These are phyloP conservation scores for Drosophila miranda DNA, from an alignment of 1,140 invertebrate species.

Conservation along the genomic window DNA sequence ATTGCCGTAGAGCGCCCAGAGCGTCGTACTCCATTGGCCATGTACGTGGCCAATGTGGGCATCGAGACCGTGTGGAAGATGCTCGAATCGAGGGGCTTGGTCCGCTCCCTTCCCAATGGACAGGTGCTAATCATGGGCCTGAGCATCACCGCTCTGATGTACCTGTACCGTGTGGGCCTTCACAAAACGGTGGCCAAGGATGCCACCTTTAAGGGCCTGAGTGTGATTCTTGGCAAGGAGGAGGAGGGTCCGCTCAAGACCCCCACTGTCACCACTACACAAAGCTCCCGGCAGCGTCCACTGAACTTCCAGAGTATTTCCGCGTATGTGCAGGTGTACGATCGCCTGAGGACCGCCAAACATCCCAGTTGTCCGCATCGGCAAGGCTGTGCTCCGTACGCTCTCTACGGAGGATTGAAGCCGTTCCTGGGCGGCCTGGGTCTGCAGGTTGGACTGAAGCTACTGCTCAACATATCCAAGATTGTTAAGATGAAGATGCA, in stretches of 20 bases:
- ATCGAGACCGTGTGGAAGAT: slow-evolving; percentile 90
- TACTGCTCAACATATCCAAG: slow-evolving; percentile 79
- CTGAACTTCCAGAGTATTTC: slow-evolving; percentile 34
- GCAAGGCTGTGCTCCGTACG: slow-evolving; percentile 85
- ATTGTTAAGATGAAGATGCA: slow-evolving; percentile 83
- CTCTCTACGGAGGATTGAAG: slow-evolving; percentile 83
- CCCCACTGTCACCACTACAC: slow-evolving; percentile 8
- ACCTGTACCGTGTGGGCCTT: slow-evolving; percentile 84
- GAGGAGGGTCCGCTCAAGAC: slow-evolving; percentile 83
- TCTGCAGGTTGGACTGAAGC: slow-evolving; percentile 84
- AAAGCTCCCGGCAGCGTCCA: slow-evolving; percentile 11
- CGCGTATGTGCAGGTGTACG: slow-evolving; percentile 50
- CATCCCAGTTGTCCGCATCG: slow-evolving; percentile 86
- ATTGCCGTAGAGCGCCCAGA: slow-evolving; percentile 89
- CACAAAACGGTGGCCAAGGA: slow-evolving; percentile 82
- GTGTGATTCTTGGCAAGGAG: slow-evolving; percentile 85
- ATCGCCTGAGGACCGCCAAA: slow-evolving; percentile 65
- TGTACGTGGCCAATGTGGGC: slow-evolving; percentile 92
- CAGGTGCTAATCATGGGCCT: slow-evolving; percentile 86
- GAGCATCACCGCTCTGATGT: slow-evolving; percentile 84
- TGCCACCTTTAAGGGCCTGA: slow-evolving; percentile 86
- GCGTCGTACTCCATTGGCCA: slow-evolving; percentile 86
- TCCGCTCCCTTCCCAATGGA: slow-evolving; percentile 85
- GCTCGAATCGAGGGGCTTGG: slow-evolving; percentile 85
- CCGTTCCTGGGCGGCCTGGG: slow-evolving; percentile 85